Conservation (phyloP, 2,113 vertebrate genomes). For the Dromaius novaehollandiae region DNA sequence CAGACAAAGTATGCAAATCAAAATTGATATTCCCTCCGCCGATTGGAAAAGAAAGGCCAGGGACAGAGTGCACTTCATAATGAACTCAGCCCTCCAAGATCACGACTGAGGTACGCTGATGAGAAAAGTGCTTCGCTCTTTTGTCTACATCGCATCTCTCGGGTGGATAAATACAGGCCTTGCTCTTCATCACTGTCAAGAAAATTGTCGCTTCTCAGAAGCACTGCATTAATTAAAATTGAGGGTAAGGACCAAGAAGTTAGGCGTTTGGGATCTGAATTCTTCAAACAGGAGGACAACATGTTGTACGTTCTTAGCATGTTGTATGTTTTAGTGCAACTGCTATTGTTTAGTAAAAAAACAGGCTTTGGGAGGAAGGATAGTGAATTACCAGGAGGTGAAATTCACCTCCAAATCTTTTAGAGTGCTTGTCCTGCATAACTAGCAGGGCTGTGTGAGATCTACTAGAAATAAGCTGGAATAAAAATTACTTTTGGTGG, state of each 20-base stretch:
- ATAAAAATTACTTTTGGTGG: background rate
- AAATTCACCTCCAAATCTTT: background rate
- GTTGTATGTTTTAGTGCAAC: background rate
- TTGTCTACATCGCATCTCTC: background rate
- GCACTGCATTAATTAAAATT: conserved; percentile 37
- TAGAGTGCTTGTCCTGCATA: background rate
- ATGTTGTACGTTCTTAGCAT: background rate
- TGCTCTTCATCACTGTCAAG: conserved; percentile 48
- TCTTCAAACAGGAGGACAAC: background rate
- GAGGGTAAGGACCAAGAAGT: background rate
- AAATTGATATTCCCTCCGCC: conserved; percentile 36
- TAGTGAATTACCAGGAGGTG: background rate
- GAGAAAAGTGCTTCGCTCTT: conserved; percentile 20
- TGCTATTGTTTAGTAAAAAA: background rate
- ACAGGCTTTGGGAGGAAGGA: accelerated
- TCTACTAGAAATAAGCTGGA: background rate
- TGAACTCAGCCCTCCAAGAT: background rate
- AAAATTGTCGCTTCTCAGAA: conserved; percentile 26
- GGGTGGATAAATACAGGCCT: conserved; percentile 41
- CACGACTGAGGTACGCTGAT: background rate
- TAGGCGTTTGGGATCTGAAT: background rate
- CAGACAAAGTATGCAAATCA: conserved; percentile 27
- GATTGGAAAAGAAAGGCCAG: background rate
- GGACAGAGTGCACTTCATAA: background rate
- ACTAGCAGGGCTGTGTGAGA: background rate